Evolutionary conservation across 2,113 vertebrate species (phyloP).

Genomic region (Proterorhinus semilunaris): DNA sequence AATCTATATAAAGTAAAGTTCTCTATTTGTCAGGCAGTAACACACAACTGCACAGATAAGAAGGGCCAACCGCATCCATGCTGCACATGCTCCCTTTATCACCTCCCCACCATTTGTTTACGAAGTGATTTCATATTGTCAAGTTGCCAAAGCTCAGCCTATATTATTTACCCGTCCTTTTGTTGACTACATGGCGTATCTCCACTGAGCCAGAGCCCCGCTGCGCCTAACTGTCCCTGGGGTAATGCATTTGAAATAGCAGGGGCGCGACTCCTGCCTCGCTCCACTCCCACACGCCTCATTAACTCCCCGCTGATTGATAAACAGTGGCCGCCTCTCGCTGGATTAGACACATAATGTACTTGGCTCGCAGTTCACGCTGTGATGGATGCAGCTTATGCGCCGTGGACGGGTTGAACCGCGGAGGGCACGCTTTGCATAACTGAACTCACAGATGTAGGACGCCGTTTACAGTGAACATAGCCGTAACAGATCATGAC

Average conservation of each 20-base stretch:
- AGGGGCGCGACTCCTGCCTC: conserved; percentile 18
- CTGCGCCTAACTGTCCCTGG: conserved; percentile 20
- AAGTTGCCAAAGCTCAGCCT: not conserved
- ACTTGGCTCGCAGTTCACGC: conserved; percentile 5
- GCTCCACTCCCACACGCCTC: conserved; percentile 33
- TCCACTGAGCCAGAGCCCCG: conserved; percentile 14
- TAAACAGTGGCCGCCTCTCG: conserved; percentile 45
- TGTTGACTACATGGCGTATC: conserved; percentile 12
- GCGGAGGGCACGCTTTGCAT: conserved; percentile 2
- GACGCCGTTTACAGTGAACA: not conserved
- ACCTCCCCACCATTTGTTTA: conserved; percentile 2
- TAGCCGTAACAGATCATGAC: not conserved
- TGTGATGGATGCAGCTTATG: conserved; percentile 13
- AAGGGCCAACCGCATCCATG: no score
- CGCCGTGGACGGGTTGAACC: conserved; percentile 15
- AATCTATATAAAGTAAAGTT: no score
- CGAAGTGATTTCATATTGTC: conserved; percentile 16
- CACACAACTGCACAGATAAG: no score
- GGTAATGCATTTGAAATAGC: conserved; percentile 62
- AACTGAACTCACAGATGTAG: not conserved
- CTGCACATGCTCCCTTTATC: not conserved
- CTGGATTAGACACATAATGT: conserved; percentile 37
- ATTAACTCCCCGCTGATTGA: conserved; percentile 66
- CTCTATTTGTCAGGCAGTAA: no score
- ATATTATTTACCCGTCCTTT: conserved; percentile 8